These are phyloP conservation scores for Ascidia mentula DNA, from an alignment of 23 tunicate genomes.

Conservation along the genomic window DNA sequence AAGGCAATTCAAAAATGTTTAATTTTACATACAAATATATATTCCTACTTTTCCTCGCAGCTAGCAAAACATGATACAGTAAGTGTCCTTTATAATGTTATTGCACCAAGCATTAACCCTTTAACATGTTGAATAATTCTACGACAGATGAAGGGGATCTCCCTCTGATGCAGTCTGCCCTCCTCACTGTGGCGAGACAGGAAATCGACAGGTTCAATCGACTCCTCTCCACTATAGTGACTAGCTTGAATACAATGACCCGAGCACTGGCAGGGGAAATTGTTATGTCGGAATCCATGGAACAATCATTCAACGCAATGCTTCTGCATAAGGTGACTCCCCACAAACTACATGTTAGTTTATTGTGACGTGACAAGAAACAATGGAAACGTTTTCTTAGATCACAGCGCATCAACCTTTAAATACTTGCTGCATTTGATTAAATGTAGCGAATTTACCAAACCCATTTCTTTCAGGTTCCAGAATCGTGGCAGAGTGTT, in stretches of 20 bases:
- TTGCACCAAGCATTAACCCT: no score
- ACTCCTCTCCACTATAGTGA: conserved; percentile 46
- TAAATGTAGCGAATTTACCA: not conserved
- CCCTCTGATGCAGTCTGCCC: conserved; percentile 73
- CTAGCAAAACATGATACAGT: no score
- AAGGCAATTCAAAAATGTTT: no score
- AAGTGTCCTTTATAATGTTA: no score
- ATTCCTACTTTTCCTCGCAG: no score
- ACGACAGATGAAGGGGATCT: conserved; percentile 25
- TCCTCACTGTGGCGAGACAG: conserved; percentile 79
- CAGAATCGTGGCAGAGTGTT: conserved; percentile 65
- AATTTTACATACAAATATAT: no score
- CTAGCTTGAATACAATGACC: conserved; percentile 32
- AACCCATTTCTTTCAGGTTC: conserved; percentile 50
- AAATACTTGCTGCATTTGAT: not conserved
- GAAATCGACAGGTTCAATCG: conserved; percentile 85
- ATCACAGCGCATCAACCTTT: not conserved
- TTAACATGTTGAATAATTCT: not conserved
- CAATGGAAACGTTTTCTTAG: not conserved
- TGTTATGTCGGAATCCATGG: conserved; percentile 85
- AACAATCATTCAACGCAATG: conserved; percentile 48
- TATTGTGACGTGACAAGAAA: no score
- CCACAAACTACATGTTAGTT: no score
- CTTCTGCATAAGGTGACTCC: conserved; percentile 69
- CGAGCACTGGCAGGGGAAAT: conserved; percentile 81